Conservation (phyloP, 2,113 vertebrate genomes). For the Picathartes gymnocephalus region DNA sequence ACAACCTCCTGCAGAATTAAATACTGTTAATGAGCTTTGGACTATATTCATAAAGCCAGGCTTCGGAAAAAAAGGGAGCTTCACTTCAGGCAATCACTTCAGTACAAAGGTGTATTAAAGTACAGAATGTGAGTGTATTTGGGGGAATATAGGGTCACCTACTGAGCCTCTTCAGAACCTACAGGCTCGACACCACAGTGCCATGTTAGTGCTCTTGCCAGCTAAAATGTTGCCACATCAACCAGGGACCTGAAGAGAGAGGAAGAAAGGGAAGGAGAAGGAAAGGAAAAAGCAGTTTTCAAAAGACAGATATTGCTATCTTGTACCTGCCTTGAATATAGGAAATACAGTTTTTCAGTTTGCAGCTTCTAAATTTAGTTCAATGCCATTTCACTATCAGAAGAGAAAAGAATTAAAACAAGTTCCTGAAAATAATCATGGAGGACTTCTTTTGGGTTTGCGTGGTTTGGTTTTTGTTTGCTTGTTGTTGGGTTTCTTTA, state of each 20-base stretch:
- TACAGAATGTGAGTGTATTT: background rate
- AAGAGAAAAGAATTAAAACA: background rate
- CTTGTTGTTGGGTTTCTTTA: background rate
- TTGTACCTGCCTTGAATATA: background rate
- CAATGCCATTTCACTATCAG: background rate
- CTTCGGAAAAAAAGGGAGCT: background rate
- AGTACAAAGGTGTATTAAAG: background rate
- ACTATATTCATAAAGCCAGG: background rate
- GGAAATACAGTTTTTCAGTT: background rate
- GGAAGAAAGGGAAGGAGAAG: background rate
- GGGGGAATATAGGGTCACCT: background rate
- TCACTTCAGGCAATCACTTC: background rate
- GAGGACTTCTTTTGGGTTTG: background rate
- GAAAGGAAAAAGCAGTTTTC: background rate
- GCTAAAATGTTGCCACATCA: background rate
- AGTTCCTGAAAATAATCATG: background rate
- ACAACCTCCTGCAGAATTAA: background rate
- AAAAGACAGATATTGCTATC: background rate
- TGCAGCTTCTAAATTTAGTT: background rate
- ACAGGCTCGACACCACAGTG: background rate
- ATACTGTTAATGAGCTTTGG: background rate
- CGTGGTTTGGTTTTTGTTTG: fast-evolving
- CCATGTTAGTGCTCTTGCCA: background rate
- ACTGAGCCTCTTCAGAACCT: background rate
- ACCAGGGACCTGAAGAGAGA: background rate